Evolutionary conservation across 2,113 vertebrate genomes (phyloP), one percentile per base, ranked within the genome.

Genomic region (Anolis sagrei): DNA sequence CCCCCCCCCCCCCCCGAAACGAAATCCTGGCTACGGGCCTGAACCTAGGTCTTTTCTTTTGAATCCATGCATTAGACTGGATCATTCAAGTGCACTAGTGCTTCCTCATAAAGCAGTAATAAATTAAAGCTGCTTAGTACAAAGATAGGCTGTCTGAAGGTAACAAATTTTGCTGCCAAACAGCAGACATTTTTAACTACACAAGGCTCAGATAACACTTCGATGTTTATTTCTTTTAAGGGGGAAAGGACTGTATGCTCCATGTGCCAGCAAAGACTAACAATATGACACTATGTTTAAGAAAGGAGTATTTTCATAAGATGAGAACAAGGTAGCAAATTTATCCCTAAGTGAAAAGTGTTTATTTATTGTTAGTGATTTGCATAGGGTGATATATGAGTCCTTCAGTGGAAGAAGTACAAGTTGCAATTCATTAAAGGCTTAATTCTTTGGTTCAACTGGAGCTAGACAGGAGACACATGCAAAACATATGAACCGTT

Each of bases 331-430:
- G 16, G 72, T 79, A 93, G 86, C 39, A 94, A 91, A 89, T 91
- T 85, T 76, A 90, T 89, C 10, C 75, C 19, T 44, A 62, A 81
- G 58, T 79, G 27, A 73, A 92, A 34, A 83, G 0, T 82, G 39
- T 69, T 94, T 89, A 78, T 93, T 93, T 92, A 89, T 86, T 90
- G 34, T 87, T 92, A 86, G 68, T 89, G 83, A 61, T 89, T 83
- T 66, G 7, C 76, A 39, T 76, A 89, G 76, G 34, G 77, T 64
- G 83, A 32, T 86, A 89, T 44, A 11, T 66, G 81, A 84, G 74
- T 49, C 91, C 6, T 86, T 85, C 73, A 69, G 16, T 29, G 58
- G 25, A 79, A 61, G 73, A 74, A 89, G 2, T 79, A 87, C 0
- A 1, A 64, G 2, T 34, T 84, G 54, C 27, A 81, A 8, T 5